These are phyloP conservation scores for Terrapene triunguis DNA, from an alignment of 2,113 vertebrate species.

Conservation along the genomic window DNA sequence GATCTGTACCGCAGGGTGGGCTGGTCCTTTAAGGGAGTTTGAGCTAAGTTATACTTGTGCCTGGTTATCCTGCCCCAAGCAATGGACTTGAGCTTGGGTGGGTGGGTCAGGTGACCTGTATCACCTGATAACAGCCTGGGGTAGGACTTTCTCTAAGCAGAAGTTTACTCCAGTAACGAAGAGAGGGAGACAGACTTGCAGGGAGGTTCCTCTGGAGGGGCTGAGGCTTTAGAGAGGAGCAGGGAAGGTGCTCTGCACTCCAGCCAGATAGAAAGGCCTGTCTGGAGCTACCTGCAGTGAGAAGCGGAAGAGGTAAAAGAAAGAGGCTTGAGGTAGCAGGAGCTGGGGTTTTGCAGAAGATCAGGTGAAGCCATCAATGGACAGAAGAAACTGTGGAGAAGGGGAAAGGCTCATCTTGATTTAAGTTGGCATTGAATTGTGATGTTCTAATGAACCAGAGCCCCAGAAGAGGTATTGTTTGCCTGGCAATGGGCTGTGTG, in stretches of 20 bases:
- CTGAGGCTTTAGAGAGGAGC: background rate
- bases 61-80: background rate
- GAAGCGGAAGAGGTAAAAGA: constrained; percentile 3
- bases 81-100: background rate
- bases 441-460: background rate
- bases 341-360: constrained; percentile 68
- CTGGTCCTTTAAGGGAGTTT: background rate
- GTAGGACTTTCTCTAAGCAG: background rate
- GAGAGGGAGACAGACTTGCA: background rate
- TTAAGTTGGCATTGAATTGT: constrained; percentile 71
- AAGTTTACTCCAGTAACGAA: background rate
- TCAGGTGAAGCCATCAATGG: constrained; percentile 64
- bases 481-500: constrained; percentile 50
- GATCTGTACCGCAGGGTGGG: background rate
- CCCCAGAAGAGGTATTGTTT: constrained; percentile 20
- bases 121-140: background rate
- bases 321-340: constrained; percentile 59
- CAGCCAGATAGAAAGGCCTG: constrained; percentile 48
- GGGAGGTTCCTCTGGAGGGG: background rate
- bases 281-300: constrained; percentile 54
- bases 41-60: background rate
- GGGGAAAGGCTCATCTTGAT: constrained; percentile 71
- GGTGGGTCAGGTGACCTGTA: background rate
- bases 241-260: background rate
- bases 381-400: constrained; percentile 61